Evolutionary conservation across 2,113 vertebrate species (phyloP).

Genomic region (Callocephalon fimbriatum): DNA sequence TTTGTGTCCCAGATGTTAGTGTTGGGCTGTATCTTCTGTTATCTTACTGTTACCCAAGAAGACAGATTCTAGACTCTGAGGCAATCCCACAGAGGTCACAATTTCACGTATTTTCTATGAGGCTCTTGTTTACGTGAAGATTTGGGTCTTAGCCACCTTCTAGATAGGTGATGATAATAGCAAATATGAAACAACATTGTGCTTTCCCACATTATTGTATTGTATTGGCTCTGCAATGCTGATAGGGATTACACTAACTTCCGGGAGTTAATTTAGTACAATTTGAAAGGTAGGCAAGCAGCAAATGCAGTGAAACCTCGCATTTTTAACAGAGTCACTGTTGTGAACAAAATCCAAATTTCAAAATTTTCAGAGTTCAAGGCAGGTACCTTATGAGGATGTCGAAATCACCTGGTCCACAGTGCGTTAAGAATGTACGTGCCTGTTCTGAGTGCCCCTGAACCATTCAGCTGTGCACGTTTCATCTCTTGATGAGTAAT

Average conservation of each 20-base stretch:
- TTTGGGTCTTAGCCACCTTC: neutral
- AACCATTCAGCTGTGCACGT: neutral
- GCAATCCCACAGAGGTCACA: neutral
- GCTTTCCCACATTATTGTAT: neutral
- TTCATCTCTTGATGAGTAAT: neutral
- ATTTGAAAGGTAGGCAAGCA: neutral
- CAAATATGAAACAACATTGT: neutral
- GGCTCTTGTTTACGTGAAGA: neutral
- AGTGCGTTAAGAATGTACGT: neutral
- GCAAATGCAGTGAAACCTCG: neutral
- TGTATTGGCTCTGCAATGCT: neutral
- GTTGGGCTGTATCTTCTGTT: neutral
- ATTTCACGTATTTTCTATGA: neutral
- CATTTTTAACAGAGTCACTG: neutral
- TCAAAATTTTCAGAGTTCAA: neutral
- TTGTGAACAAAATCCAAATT: neutral
- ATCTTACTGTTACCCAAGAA: neutral
- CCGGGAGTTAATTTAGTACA: neutral
- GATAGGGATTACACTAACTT: neutral
- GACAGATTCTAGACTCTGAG: neutral
- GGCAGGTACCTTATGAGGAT: neutral
- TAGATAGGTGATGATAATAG: neutral
- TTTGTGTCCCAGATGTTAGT: neutral
- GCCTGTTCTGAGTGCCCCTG: neutral
- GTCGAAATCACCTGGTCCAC: fast-evolving